Base-by-base conservation (phyloP, 2,113 vertebrate species). In the Bostrychus sinensis region DNA sequence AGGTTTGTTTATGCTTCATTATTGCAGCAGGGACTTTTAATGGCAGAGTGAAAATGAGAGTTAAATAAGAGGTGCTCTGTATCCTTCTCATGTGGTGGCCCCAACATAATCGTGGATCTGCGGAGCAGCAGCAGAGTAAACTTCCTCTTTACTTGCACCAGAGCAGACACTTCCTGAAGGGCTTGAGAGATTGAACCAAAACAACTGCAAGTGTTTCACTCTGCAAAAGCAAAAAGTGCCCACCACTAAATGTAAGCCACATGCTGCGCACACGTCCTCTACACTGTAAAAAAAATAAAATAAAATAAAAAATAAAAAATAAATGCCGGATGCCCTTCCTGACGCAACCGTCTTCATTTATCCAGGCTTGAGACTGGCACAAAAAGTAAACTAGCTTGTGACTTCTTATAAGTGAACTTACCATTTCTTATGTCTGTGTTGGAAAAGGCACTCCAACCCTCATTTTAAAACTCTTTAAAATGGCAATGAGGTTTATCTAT, bases 41-140 rank as follows among this genome's bases (percentile, higher is more conserved):
- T 68, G 71, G 75, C 43, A 78, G 38, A 56, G 65, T 60, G 43
- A 66, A 62, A 72, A n/a, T n/a, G n/a, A n/a, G n/a, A n/a, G n/a
- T n/a, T n/a, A n/a, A n/a, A n/a, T n/a, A n/a, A n/a, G n/a, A n/a
- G 68, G 60, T 32, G 39, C 72, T 64, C 43, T 26, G 38, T 68
- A 62, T 79, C 61, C 60, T n/a, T n/a, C n/a, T 60, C 26, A 38
- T 50, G 53, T 72, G 66, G 80, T 53, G 74, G 77, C 81, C 80
- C 82, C 83, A 85, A 77, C 80, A 77, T 82, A 91, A 92, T 91
- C 88, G 91, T 20, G 66, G 16, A 80, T 81, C 78, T 82, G 64
- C 75, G 79, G 60, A 79, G 72, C 85, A 63, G 71, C 85, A 63
- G 68, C 69, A 80, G 81, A 69, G 62, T 85, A 83, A 86, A 90